These are phyloP conservation scores for Latheticus oryzae DNA, from an alignment of 2,888 invertebrate genomes.

Conservation along the genomic window DNA sequence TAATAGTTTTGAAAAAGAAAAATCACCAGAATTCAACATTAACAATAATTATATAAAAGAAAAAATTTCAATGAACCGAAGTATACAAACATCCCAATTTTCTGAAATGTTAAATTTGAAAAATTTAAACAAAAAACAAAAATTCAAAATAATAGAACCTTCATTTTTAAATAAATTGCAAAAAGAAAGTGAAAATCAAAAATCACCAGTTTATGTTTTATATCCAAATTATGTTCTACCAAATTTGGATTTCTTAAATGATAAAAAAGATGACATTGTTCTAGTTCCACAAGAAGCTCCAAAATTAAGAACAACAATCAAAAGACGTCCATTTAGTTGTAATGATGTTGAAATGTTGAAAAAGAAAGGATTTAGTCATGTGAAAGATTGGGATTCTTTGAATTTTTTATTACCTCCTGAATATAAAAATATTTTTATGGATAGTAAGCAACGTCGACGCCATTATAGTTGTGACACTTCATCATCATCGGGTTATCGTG, in stretches of 20 bases:
- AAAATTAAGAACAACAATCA: conserved; percentile 62
- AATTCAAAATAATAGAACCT: conserved; percentile 74
- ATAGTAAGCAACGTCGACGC: conserved; percentile 66
- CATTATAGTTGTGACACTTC: conserved; percentile 79
- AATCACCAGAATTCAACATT: conserved; percentile 49
- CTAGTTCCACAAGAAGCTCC: conserved; percentile 74
- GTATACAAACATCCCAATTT: conserved; percentile 79
- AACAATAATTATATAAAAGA: conserved; percentile 62
- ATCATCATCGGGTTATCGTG: conserved; percentile 87
- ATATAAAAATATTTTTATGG: conserved; percentile 81
- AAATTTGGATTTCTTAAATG: conserved; percentile 83
- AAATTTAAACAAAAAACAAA: conserved; percentile 55
- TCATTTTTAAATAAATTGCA: conserved; percentile 78
- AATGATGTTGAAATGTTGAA: conserved; percentile 85
- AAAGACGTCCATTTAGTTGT: conserved; percentile 79
- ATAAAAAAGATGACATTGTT: conserved; percentile 69
- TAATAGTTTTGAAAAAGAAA: conserved; percentile 52
- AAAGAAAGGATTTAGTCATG: conserved; percentile 84
- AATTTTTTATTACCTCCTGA: conserved; percentile 89
- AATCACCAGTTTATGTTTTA: conserved; percentile 88
- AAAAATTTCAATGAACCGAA: conserved; percentile 72
- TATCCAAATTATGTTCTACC: conserved; percentile 93
- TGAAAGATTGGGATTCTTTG: conserved; percentile 94
- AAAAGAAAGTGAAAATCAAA: conserved; percentile 68
- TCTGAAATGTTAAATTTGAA: conserved; percentile 59